Base-by-base conservation (phyloP, 2,888 invertebrate species). In the Cheilosia pagana region DNA sequence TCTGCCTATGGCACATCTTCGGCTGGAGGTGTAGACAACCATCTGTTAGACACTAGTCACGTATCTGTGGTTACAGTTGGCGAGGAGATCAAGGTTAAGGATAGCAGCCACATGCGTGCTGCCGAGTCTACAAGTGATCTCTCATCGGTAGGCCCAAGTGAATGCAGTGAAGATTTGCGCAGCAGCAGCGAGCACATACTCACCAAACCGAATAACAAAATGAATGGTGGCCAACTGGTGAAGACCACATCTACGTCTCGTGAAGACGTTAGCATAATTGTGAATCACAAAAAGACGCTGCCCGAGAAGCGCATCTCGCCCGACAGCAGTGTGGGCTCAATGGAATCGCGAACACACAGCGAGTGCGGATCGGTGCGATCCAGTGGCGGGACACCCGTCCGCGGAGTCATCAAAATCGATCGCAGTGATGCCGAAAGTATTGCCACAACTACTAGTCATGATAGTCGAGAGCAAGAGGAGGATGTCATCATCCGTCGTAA, bases 61-160 rank as follows among this genome's bases (percentile, higher is more conserved):
- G 97, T 98, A 72, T 97, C 97, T 0, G 97, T 98, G 77, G 97
- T 98, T 82, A 96, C 96, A 31, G 97, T 98, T 16, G 97, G 97
- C 63, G 95, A 95, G 88, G 95, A 96, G 88, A 95, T 96, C 31
- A 95, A 95, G 90, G 95, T 95, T 6, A 95, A 95, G 88, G 96
- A 96, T 91, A 96, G 96, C 39, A 93, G 93, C 48, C 89, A 92
- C 76, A 88, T 88, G 53, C 86, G 75, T 21, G 70, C 76, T 57
- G 75, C 68, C 5, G 81, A 87, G 50, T 88, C 87, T 1, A 89
- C 89, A 52, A 90, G 89, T 72, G 90, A 91, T 82, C 77, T 89
- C 14, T 87, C 87, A 5, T 85, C 87, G 0, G 76, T 81, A 43
- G 85, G 85, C 14, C 85, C 81, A 1, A 85, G 85, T 62, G 85